Evolutionary conservation across 2,113 vertebrate species (phyloP), one percentile per base, ranked within the genome.

Genomic region (Nothobranchius kuhntae): DNA sequence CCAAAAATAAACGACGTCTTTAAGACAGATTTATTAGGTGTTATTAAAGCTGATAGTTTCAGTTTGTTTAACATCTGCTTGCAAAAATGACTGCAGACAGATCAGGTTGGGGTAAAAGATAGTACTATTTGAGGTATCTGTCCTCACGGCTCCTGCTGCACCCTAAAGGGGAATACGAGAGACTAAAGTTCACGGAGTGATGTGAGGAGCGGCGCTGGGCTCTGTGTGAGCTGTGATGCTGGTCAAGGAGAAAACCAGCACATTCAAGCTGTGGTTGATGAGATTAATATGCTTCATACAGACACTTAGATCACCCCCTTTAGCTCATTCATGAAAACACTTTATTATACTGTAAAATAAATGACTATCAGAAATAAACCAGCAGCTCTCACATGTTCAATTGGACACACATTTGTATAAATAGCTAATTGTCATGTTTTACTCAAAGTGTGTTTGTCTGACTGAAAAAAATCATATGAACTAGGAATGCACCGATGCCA

Each of bases 221-320:
- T 73, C 84, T 64, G 77, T 61, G 68, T 83, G 80, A 83, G 58
- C 53, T 65, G 68, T 53, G 71, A 63, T 13, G 11, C 60, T 68
- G 76, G 38, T 85, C 80, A 82, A 86, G 83, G 77, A 75, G 80
- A 86, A 80, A 82, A 62, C 26, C 54, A 64, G 6, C 53, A 53
- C 1, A 65, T 50, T 44, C 56, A 57, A 45, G 46, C 55, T 58
- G 61, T 53, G 30, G 26, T 42, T 36, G 53, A 58, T 48, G 57
- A 53, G 35, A 61, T 46, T 55, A 68, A 51, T 59, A 78, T 69
- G 40, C 10, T 63, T 58, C 35, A 26, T 48, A 57, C 51, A 46
- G 21, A 12, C 11, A 15, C 52, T 55, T 3, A 54, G 45, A 45
- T 12, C 10, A 48, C 13, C 30, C 38, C 17, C 17, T 48, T 47